Evolutionary conservation across 1,140 invertebrate species (phyloP).

Genomic region (Drosophila carrolli): DNA sequence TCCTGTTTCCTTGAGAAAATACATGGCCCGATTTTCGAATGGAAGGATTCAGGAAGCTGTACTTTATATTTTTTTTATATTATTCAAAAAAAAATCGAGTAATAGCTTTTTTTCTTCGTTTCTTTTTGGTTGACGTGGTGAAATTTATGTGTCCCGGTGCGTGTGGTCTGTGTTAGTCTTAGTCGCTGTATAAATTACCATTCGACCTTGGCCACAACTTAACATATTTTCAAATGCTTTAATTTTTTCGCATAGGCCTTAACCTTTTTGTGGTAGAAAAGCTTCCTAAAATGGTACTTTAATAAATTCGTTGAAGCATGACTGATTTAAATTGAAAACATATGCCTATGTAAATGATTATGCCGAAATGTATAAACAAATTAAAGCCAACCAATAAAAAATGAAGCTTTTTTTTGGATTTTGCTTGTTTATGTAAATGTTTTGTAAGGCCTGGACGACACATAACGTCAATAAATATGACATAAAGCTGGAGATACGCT

Average conservation of each 20-base stretch:
- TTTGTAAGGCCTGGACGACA: not conserved
- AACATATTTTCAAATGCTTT: slow-evolving; percentile 67
- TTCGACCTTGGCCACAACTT: slow-evolving; percentile 69
- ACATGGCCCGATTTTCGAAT: not conserved
- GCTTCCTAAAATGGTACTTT: slow-evolving; percentile 16
- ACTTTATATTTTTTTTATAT: slow-evolving; percentile 45
- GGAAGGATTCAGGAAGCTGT: slow-evolving; percentile 27
- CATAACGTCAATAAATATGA: not conserved
- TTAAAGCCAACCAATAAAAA: not conserved
- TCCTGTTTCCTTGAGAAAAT: slow-evolving; percentile 45
- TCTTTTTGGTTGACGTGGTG: slow-evolving; percentile 17
- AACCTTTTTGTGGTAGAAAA: slow-evolving; percentile 1
- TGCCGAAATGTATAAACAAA: not conserved
- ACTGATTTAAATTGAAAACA: slow-evolving; percentile 25
- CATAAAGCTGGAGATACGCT: not conserved
- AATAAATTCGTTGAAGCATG: slow-evolving; percentile 15
- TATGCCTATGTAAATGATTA: slow-evolving; percentile 31
- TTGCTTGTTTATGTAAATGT: not conserved
- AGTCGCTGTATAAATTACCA: slow-evolving; percentile 70
- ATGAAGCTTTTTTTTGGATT: not conserved
- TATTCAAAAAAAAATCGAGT: slow-evolving; percentile 12
- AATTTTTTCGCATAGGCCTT: slow-evolving; percentile 36
- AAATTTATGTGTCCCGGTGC: slow-evolving; percentile 21
- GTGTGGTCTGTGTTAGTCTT: slow-evolving; percentile 24
- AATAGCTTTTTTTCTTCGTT: not conserved